phyloP scores from a whole-genome alignment of 2,888 invertebrate species.

The Smittia aterrima region DNA sequence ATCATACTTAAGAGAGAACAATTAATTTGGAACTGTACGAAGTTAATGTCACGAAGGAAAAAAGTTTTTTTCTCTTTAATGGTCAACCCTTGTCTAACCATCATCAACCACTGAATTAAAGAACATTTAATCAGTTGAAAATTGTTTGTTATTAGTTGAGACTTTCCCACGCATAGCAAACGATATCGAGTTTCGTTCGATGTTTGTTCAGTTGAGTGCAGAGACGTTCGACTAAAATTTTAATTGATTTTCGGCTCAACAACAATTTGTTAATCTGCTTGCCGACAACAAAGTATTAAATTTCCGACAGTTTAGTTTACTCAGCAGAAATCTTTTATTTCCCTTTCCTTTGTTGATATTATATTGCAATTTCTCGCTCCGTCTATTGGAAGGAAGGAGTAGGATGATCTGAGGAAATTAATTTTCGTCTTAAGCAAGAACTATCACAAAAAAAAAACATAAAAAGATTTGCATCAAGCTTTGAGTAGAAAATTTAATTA shows the following conservation, averaged over 20 bases:
- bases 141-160: too few relatives aligned
- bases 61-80: too few relatives aligned
- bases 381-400: background rate
- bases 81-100: too few relatives aligned
- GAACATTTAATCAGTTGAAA: too few relatives aligned
- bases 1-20: too few relatives aligned
- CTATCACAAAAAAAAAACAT: background rate
- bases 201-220: conserved; percentile 30
- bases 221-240: conserved; percentile 6
- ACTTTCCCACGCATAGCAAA: too few relatives aligned
- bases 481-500: conserved; percentile 5
- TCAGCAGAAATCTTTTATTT: too few relatives aligned
- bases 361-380: too few relatives aligned
- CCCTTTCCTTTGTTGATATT: too few relatives aligned
- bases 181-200: background rate
- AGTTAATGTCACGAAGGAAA: too few relatives aligned
- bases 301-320: background rate
- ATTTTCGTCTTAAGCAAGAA: background rate
- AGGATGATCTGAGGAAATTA: background rate
- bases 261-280: conserved; percentile 26
- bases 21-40: too few relatives aligned
- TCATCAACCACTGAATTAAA: too few relatives aligned
- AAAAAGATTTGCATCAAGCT: background rate
- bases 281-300: background rate
- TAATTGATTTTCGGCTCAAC: conserved; percentile 26